Evolutionary conservation across 2,113 vertebrate genomes (phyloP), one percentile per base, ranked within the genome.

Genomic region (Gila orcuttii): DNA sequence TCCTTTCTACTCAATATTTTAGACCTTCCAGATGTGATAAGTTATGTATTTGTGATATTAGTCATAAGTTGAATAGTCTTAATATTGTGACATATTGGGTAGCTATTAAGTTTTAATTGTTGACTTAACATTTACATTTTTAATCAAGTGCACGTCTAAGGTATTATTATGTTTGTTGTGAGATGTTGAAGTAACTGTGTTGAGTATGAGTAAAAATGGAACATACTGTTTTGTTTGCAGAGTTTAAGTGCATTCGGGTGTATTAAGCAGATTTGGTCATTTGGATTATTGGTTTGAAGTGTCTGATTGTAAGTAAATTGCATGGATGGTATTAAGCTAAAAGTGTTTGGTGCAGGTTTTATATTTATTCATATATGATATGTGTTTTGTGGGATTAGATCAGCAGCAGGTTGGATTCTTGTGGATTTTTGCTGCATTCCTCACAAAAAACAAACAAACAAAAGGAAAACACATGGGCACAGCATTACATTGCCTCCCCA

Each of bases 401-500:
- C n/a, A 47, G 55, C 76, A 47, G 50, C 39, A 64, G 25, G 9
- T 19, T 74, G 81, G 39, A 45, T 64, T 86, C 39, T 55, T 31
- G 11, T 57, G n/a, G 25, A 10, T 47, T 80, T 69, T 31, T 19
- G n/a, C 25, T 10, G 62, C 62, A 79, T 64, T 87, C 84, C 47
- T 84, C 15, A 84, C 6, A 23, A 23, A 52, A 52, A 52, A 50
- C 13, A 3, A 13, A 13, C 13, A 15, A 68, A 28, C 3, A 28
- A 62, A 12, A 68, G 6, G 19, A 69, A 50, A 45, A 31, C 28
- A 84, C 76, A 64, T 66, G 57, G 71, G 47, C 23, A 55, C 57
- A 78, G 39, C 79, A 87, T 82, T 82, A 60, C 47, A 57, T 82
- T 85, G 11, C 88, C 85, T 80, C 45, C 47, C 59, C 86, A 31